A percentile compares a stretch with the other conserved stretches of the same genome.
phyloP scores from a whole-genome alignment of 2,797 vertebrate species.

The Dendrocincla tyrannina region DNA sequence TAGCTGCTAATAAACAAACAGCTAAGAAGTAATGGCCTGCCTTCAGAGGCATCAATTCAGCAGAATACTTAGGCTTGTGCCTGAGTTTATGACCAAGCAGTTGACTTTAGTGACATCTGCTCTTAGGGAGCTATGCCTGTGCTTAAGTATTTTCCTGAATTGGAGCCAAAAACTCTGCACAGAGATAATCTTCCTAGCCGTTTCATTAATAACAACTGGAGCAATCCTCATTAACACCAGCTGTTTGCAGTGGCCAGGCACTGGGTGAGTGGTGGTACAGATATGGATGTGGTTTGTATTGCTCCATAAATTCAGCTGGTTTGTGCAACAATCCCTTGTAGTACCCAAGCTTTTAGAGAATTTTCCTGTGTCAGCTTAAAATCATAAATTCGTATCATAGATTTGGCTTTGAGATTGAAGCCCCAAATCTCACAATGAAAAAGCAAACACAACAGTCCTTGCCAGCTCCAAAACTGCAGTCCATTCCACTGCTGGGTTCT shows the following conservation, averaged over 20 bases:
- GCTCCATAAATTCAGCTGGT: background rate
- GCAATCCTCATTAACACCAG: conserved; percentile 20
- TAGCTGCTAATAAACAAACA: conserved; percentile 66
- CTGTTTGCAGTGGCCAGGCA: background rate
- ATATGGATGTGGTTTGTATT: accelerated
- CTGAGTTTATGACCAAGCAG: conserved; percentile 58
- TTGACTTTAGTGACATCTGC: conserved; percentile 65
- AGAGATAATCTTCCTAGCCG: conserved; percentile 34
- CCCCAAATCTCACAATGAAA: background rate
- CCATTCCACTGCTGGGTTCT: background rate
- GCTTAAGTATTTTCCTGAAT: conserved; percentile 64
- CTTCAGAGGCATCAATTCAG: conserved; percentile 52
- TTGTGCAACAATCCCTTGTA: accelerated
- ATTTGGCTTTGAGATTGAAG: background rate
- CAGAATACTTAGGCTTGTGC: conserved; percentile 40
- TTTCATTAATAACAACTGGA: conserved; percentile 22
- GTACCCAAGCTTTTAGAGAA: background rate
- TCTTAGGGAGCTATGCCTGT: conserved; percentile 51
- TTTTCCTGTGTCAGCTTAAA: background rate
- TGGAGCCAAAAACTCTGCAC: conserved; percentile 36
- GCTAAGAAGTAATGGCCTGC: conserved; percentile 52
- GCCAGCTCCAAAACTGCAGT: background rate
- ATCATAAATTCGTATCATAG: background rate
- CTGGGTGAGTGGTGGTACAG: background rate
- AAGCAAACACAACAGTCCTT: background rate